Evolutionary conservation across 1,140 invertebrate species (phyloP), one percentile per base, ranked within the genome.

Genomic region (Antheraea mylitta): DNA sequence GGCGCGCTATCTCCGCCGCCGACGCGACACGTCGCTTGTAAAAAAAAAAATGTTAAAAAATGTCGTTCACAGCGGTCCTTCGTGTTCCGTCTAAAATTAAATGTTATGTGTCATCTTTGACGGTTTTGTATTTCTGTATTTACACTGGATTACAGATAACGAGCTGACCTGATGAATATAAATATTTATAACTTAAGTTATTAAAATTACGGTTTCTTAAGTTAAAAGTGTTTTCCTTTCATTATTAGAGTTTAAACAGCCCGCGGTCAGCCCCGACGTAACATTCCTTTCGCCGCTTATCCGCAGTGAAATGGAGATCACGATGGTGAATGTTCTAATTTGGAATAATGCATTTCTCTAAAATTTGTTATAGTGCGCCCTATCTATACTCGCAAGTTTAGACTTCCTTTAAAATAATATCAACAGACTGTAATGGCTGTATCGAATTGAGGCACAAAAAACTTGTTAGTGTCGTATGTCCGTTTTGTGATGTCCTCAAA

Each of bases 161-260:
- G 91, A 93, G 92, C 92, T 93, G 92, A 92, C 92, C 92, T 92
- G 92, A 93, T 93, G 91, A 92, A 93, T 93, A 93, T 92, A 93
- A 93, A 93, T 93, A 93, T 93, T 92, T 93, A 92, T 93, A 92
- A 93, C 90, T 93, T 93, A 93, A 93, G 92, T 93, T 93, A 93
- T 93, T 93, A 93, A 93, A 93, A 93, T 92, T 93, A 93, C 89
- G 90, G 91, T 90, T 92, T 93, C 91, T 93, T 92, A 92, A 93
- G 90, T 93, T 93, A 92, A 89, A 95, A 94, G 93, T 94, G 94
- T 94, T 94, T 94, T 93, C 93, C 93, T 94, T 91, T 91, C 81
- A 83, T 79, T 78, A 73, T n/a, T 82, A 86, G 77, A 75, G 67
- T 78, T 75, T 65, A 81, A 78, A 81, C 79, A 89, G 88, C 85